Evolutionary conservation across 2,888 invertebrate genomes (phyloP), one percentile per base, ranked within the genome.

Genomic region (Papilio demoleus): DNA sequence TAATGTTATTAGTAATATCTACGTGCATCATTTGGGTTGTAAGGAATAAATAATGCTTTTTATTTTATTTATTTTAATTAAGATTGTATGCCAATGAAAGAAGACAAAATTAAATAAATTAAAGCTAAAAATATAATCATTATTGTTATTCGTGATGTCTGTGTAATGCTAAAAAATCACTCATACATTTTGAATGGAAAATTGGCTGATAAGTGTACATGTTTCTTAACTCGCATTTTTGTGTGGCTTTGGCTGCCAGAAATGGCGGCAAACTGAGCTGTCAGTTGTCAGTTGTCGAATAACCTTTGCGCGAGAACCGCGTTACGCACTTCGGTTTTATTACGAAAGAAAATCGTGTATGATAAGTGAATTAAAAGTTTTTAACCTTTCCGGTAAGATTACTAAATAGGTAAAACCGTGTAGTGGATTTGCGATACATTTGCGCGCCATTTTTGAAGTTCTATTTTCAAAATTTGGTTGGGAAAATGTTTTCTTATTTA

Each of bases 241-340:
- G 38, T 58, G 27, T 63, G 22, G 59, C 45, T 45, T 12, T 40
- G 4, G 22, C 17, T 56, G 62, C 38, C 63, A 64, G 59, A 68
- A 68, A 59, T 68, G 68, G 68, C 68, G 68, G 64, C 64, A 63
- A 63, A 38, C 11, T 22, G 31, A 56, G 8, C 9, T 19, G 19
- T 45, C 22, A 45, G 19, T 11, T 47, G 45, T 47, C 50, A 68
- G 68, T 68, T 36, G 34, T 63, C 14, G 58, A 47, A 45, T 58
- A 63, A 58, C 68, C 68, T 63, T 58, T 47, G 60, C 24, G 66
- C 38, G 63, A 1, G 34, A 9, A 24, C 45, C 68, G 58, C 62
- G 34, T 50, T 14, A 4, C 14, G 47, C 47, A 45, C 22, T 0
- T 22, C n/a, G 50, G 4, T 14, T 50, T 27, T 50, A 14, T 27